Base-by-base conservation (phyloP, 2,888 invertebrate species). In the Slavum lentiscoides region DNA sequence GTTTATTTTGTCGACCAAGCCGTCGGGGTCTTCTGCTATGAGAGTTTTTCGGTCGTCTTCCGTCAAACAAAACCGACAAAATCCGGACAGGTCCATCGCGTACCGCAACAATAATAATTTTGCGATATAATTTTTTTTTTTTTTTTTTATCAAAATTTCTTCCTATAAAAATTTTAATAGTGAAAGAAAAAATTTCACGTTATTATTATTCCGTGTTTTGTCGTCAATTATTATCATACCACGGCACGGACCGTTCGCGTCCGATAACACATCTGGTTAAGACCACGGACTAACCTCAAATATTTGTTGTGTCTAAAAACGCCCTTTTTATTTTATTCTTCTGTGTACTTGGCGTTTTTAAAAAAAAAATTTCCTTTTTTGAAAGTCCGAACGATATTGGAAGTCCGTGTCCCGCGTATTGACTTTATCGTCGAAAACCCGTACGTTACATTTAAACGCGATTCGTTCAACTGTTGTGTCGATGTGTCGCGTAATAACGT, bases 331-430 rank as follows among this genome's bases (percentile, higher is more conserved):
- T 30, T 30, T 30, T 30, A 2, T 30, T 30, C 30, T 68, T 9
- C 69, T 80, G 80, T 72, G 43, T 80, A 80, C 39, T 80, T 80
- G 80, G 80, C 80, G 72, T 80, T 80, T 80, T 80, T 72, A 19
- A 72, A 80, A 80, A 23, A 43, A 43, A 75, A 59, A n/a, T n/a
- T n/a, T n/a, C 59, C 49, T 9, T 9, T 7, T 43, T 43, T 43
- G n/a, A 11, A 49, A 13, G 13, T 49, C 13, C 43, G 7, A 30
- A n/a, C 58, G 59, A 58, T 66, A 55, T 58, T 39, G 74, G n/a
- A n/a, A n/a, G n/a, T n/a, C n/a, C n/a, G n/a, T n/a, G 37, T 49
- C 55, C 39, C 55, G 15, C 55, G 23, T 6, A 7, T 68, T 39
- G 30, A 58, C 11, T 39, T 6, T 8, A 30, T 15, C 1, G 9